phyloP scores from a whole-genome alignment of 2,888 invertebrate genomes.

The Quadroppia sp. region DNA sequence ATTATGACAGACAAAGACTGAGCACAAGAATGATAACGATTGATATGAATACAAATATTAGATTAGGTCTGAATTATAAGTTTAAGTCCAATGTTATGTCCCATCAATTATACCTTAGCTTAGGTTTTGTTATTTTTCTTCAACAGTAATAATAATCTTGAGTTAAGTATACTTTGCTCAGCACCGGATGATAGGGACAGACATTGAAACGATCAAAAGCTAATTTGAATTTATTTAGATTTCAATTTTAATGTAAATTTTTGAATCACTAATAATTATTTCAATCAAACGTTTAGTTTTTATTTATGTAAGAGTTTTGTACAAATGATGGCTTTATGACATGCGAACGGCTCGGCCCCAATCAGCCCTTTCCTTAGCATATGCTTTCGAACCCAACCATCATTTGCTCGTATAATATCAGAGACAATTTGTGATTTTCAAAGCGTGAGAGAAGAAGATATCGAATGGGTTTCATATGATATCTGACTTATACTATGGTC shows the following conservation, averaged over 20 bases:
- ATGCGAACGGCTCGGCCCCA: neutral
- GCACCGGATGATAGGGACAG: neutral
- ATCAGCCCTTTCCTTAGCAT: neutral
- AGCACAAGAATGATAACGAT: neutral
- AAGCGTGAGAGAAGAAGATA: slow-evolving; percentile 1
- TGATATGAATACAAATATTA: neutral
- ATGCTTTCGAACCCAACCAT: neutral
- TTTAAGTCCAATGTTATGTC: neutral
- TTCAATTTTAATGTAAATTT: neutral
- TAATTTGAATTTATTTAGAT: neutral
- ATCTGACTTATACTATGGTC: neutral
- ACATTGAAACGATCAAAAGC: neutral
- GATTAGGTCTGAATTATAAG: neutral
- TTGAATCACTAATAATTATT: neutral
- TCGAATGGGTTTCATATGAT: neutral
- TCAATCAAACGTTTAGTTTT: neutral
- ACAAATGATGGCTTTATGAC: neutral
- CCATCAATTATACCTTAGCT: neutral
- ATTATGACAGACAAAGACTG: neutral
- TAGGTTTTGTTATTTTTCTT: neutral
- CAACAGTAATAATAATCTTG: neutral
- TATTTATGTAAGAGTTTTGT: neutral
- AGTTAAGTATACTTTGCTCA: neutral
- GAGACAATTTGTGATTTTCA: neutral
- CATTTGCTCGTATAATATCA: neutral